phyloP scores from a whole-genome alignment of 1,140 invertebrate genomes.

The Apolygus lucorum region DNA sequence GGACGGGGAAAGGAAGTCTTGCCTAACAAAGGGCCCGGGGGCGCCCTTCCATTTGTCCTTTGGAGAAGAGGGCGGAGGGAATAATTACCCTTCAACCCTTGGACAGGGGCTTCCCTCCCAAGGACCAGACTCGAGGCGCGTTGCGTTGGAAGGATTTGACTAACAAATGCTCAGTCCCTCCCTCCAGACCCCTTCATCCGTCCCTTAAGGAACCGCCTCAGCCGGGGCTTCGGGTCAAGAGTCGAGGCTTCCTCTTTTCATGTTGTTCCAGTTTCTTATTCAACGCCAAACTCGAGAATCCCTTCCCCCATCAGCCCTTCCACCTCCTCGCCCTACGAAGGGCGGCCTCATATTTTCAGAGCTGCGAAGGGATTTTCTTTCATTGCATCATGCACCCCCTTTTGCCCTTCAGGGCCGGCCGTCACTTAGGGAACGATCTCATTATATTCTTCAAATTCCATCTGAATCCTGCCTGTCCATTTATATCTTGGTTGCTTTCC shows the following conservation, averaged over 20 bases:
- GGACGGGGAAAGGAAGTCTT: constrained; percentile 13
- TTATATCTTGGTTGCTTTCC: no score
- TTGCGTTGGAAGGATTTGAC: constrained; percentile 16
- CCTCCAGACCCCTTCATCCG: not conserved
- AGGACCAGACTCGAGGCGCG: not conserved
- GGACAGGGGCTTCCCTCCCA: not conserved
- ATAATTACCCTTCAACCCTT: constrained; percentile 16
- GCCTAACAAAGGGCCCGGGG: constrained; percentile 8
- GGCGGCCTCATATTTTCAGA: not conserved
- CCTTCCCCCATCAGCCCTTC: not conserved
- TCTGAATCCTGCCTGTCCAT: no score
- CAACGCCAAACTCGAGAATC: not conserved
- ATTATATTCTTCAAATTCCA: no score
- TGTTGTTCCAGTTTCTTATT: constrained; percentile 11
- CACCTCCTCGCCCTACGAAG: not conserved
- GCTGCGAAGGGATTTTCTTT: not conserved
- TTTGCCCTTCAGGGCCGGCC: no score
- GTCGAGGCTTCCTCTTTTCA: not conserved
- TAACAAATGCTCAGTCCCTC: constrained; percentile 1
- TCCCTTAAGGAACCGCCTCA: not conserved
- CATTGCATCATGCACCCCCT: constrained; percentile 14
- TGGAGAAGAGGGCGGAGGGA: not conserved
- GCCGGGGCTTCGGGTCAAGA: not conserved
- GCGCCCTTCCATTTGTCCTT: constrained; percentile 9
- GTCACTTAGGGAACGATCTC: no score